Percentiles rank a stretch among this genome's conserved stretches.
Conservation (phyloP, 2,888 invertebrate genomes). For the Asteroscopus sphinx region DNA sequence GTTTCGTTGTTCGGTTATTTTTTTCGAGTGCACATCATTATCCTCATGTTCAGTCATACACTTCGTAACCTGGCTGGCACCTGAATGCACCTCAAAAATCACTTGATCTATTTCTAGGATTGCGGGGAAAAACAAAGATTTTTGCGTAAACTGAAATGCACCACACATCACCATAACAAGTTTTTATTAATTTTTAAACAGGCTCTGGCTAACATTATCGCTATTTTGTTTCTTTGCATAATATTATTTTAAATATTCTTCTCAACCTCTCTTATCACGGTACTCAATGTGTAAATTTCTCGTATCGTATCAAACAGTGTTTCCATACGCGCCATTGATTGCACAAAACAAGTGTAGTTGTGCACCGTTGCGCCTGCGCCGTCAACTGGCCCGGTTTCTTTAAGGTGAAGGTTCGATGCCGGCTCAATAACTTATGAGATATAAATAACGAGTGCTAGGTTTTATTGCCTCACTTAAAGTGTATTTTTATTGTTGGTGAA, state of each 20-base stretch:
- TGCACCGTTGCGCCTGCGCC: slow-evolving; percentile 53
- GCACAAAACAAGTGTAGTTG: slow-evolving; percentile 54
- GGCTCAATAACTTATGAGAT: slow-evolving; percentile 58
- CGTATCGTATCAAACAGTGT: slow-evolving; percentile 28
- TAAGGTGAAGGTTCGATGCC: slow-evolving; percentile 71
- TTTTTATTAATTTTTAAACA: too few relatives aligned
- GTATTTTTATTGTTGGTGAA: slow-evolving; percentile 12
- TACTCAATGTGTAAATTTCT: not conserved
- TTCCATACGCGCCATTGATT: slow-evolving; percentile 47
- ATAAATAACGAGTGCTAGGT: slow-evolving; percentile 56
- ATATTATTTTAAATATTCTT: too few relatives aligned
- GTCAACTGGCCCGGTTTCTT: slow-evolving; percentile 71
- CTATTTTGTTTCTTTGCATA: not conserved
- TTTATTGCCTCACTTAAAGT: slow-evolving; percentile 36
- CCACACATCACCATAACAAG: too few relatives aligned
- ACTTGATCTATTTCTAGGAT: too few relatives aligned
- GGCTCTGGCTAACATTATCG: too few relatives aligned
- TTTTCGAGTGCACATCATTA: too few relatives aligned
- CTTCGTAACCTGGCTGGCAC: too few relatives aligned
- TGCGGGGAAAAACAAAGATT: too few relatives aligned
- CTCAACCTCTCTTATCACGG: not conserved
- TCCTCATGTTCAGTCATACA: too few relatives aligned
- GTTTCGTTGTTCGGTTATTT: too few relatives aligned
- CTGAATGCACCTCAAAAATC: too few relatives aligned
- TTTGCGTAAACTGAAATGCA: too few relatives aligned